phyloP scores from a whole-genome alignment of 2,113 vertebrate species.

The Xyliphius kryptos region DNA sequence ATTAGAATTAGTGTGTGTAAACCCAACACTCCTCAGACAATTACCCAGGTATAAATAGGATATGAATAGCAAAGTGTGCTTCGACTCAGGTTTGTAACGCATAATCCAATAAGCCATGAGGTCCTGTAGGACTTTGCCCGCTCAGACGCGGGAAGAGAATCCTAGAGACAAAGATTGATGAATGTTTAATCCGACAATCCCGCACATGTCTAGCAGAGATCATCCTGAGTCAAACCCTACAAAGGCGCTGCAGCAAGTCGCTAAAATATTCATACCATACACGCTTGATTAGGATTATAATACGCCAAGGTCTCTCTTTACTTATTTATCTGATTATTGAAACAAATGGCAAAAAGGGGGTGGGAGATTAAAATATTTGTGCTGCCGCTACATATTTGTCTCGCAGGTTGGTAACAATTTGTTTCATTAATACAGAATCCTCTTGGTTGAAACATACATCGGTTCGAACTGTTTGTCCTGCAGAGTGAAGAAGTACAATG shows the following conservation, averaged over 20 bases:
- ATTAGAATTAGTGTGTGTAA: too few species aligned
- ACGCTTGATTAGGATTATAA: conserved; percentile 72
- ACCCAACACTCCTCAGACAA: conserved; percentile 30
- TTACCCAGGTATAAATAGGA: conserved; percentile 35
- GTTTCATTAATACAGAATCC: too few species aligned
- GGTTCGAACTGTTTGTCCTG: too few species aligned
- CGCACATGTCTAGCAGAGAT: conserved; percentile 54
- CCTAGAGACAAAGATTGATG: conserved; percentile 69
- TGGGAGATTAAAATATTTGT: conserved; percentile 61
- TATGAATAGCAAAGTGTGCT: conserved; percentile 21
- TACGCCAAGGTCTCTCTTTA: conserved; percentile 57
- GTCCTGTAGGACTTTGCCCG: conserved; percentile 34
- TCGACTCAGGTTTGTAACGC: conserved; percentile 23
- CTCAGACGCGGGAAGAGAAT: conserved; percentile 56
- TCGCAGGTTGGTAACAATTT: conserved; percentile 70
- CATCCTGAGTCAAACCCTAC: too few species aligned
- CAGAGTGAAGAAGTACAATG: too few species aligned
- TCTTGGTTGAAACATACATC: too few species aligned
- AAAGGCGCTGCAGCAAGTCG: conserved; percentile 64
- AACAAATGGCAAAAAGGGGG: conserved; percentile 69
- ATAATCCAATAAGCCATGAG: conserved; percentile 31
- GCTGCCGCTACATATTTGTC: conserved; percentile 62
- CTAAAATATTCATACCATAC: conserved; percentile 72
- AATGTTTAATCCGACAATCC: conserved; percentile 71
- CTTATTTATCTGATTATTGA: conserved; percentile 70